A percentile compares a stretch with the other conserved stretches of the same genome.
Conservation (phyloP, 2,888 invertebrate genomes). For the Latrodectus hesperus region DNA sequence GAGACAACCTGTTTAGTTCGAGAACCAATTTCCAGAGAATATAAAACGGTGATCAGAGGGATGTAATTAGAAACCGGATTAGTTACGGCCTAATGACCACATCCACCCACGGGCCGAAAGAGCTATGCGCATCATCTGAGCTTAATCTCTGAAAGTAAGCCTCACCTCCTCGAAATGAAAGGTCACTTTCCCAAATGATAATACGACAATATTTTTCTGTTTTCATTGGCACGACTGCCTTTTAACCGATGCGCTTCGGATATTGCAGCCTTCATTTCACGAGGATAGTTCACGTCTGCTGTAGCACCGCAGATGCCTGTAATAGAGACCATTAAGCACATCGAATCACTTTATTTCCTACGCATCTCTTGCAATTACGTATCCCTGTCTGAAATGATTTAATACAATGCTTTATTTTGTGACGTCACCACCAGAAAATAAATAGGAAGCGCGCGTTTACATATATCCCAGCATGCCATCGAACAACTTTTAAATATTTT, state of each 20-base stretch:
- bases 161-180: neutral
- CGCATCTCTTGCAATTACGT: too few relatives aligned
- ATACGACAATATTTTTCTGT: neutral
- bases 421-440: too few relatives aligned
- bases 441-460: too few relatives aligned
- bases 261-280: neutral
- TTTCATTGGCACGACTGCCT: neutral
- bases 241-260: neutral
- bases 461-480: too few relatives aligned
- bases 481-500: too few relatives aligned
- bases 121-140: neutral
- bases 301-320: too few relatives aligned
- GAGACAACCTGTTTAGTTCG: neutral
- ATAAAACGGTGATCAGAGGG: constrained; percentile 12
- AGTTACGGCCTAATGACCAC: constrained; percentile 22
- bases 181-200: neutral
- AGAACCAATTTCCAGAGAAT: constrained; percentile 1
- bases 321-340: too few relatives aligned
- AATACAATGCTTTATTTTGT: too few relatives aligned
- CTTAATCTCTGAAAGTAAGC: neutral
- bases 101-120: constrained; percentile 10
- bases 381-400: too few relatives aligned
- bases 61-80: constrained; percentile 37
- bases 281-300: too few relatives aligned
- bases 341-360: too few relatives aligned